Base-by-base conservation (phyloP, 2,888 invertebrate species). In the Electrophaes corylata region DNA sequence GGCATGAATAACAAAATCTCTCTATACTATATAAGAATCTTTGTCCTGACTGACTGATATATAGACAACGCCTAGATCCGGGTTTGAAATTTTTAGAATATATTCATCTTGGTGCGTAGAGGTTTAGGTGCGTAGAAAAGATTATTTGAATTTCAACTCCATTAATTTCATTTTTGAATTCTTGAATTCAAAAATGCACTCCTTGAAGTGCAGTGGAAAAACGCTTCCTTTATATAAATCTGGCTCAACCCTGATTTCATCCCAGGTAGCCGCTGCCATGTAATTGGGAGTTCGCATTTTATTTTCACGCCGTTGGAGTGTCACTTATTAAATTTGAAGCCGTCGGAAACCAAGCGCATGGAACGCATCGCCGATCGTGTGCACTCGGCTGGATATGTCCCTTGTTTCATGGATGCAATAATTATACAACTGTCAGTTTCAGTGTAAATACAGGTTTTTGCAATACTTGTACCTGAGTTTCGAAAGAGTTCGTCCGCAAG, bases 301-400 rank as follows among this genome's bases (percentile, higher is more conserved):
- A 59, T 59, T 59, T 54, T 59, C 46, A 40, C 46, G 59, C 59
- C 29, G 33, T 14, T 41, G 46, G 35, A 50, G 50, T 59, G 54
- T 59, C 54, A 59, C 59, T 59, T 59, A 54, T 59, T 54, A 62
- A 58, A 58, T 62, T 44, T 48, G 45, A 57, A 29, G 41, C 43
- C 19, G 45, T 29, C 44, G 52, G 53, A 49, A 57, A 45, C 52
- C 53, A 35, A 57, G 55, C 48, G 52, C 37, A 33, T 19, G 50
- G 39, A 51, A 48, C 43, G 50, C 37, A 52, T 58, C 55, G 52
- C 37, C 33, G 29, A 52, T 41, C 29, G 39, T 39, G 43, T 49
- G 41, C 48, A 50, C 39, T 33, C 10, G 39, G 37, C 51, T 33
- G 33, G 2, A 45, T 59, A 31, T 26, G 26, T 39, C 37, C 39